Base-by-base conservation (phyloP, 2,113 vertebrate species). In the Carollia perspicillata region DNA sequence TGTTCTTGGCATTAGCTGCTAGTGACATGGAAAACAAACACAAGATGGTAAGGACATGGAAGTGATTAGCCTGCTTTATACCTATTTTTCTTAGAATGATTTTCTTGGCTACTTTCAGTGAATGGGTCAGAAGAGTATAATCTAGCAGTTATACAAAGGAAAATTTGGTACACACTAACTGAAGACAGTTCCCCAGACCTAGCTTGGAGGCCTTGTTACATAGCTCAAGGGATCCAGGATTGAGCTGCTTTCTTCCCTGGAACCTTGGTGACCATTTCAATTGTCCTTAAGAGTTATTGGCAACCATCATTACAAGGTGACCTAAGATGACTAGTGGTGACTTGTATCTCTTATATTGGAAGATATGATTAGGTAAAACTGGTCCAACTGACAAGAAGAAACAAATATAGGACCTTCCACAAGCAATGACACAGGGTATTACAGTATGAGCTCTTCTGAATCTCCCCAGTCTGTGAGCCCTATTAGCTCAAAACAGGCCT, bases 21-120 rank as follows among this genome's bases (percentile, higher is more conserved):
- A 89, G 83, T 35, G 49, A 71, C 35, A 90, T 83, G 42, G 79
- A 93, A 94, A 94, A 17, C 26, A 96, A 95, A 80, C 44, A 65
- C 51, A 92, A 68, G 42, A 92, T 20, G 35, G 60, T 77, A 78
- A 65, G n/a, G 35, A 60, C 81, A 68, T 37, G n/a, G 47, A 89
- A 74, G 55, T 68, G 53, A 93, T 66, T 53, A 81, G 30, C 9
- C 35, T 84, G 17, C 26, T 93, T 81, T 83, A 81, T 72, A 68
- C 51, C 68, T 94, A n/a, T 81, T 88, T 94, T 96, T 55, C 74
- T 96, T 47, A 80, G 65, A 87, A 42, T 71, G 69, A 55, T 40
- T 85, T 95, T 78, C 47, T 85, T 85, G 77, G 78, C 7, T 74
- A 28, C 4, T 86, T 93, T 37, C 65, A 68, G n/a, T 63, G 75